phyloP scores from a whole-genome alignment of 2,113 vertebrate genomes.

The Solea solea region DNA sequence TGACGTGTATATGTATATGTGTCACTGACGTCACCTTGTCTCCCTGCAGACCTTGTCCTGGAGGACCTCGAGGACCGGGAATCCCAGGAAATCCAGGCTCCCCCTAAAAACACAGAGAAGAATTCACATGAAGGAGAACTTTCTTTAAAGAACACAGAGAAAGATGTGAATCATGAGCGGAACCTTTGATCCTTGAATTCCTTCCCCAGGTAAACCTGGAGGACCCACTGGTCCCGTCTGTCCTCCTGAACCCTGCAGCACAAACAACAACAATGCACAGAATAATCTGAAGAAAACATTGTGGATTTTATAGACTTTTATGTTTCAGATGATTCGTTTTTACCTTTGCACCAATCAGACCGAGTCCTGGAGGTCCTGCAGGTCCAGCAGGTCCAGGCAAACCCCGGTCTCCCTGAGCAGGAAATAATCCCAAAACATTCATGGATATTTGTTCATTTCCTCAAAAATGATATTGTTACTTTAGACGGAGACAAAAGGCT shows the following conservation, averaged over 20 bases:
- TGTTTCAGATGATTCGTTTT: constrained; percentile 6
- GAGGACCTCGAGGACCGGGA: constrained; percentile 82
- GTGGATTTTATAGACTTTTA: background rate
- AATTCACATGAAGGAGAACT: background rate
- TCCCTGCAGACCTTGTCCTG: constrained; percentile 84
- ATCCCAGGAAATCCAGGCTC: constrained; percentile 85
- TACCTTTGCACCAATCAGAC: constrained; percentile 83
- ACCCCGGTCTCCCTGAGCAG: constrained; percentile 84
- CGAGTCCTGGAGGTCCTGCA: constrained; percentile 75
- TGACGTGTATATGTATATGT: no score
- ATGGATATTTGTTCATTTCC: background rate
- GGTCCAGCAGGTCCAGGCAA: constrained; percentile 78
- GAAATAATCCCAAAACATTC: constrained; percentile 4
- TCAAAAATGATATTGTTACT: background rate
- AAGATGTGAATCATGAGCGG: background rate
- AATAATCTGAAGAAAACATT: background rate
- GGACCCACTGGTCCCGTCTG: constrained; percentile 63
- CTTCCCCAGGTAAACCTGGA: constrained; percentile 76
- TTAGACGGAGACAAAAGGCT: background rate
- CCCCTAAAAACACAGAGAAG: constrained; percentile 77
- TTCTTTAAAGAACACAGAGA: background rate
- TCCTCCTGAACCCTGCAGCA: constrained; percentile 81
- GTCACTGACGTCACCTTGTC: constrained; percentile 80
- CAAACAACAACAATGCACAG: background rate
- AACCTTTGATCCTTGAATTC: constrained; percentile 86